Conservation (phyloP, 2,888 invertebrate genomes). For the Perizoma affinitatum region DNA sequence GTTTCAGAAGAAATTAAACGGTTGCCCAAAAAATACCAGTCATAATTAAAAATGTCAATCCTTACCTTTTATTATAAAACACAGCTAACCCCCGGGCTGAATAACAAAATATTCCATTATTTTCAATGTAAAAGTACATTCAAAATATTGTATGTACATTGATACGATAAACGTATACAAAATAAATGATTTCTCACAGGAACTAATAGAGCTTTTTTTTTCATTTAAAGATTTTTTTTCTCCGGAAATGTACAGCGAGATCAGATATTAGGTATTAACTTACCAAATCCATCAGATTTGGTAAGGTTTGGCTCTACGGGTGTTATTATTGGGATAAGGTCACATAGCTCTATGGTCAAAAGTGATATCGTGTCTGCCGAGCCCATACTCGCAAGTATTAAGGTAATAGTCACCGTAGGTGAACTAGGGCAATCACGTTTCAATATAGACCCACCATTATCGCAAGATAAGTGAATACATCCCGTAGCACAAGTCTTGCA, state of each 20-base stretch:
- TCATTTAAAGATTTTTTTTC: no score
- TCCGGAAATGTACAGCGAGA: not conserved
- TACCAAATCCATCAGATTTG: conserved; percentile 9
- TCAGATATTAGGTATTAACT: conserved; percentile 7
- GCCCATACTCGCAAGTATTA: conserved; percentile 51
- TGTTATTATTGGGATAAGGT: conserved; percentile 30
- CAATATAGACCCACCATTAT: conserved; percentile 75
- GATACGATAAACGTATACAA: no score
- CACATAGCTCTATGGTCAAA: conserved; percentile 59
- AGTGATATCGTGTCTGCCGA: conserved; percentile 64
- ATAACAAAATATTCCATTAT: no score
- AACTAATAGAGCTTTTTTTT: no score
- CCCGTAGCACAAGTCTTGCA: conserved; percentile 29
- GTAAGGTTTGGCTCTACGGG: conserved; percentile 18
- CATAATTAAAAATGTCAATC: no score
- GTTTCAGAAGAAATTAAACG: not conserved
- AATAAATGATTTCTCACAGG: no score
- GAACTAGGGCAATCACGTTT: conserved; percentile 66
- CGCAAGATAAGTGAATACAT: conserved; percentile 48
- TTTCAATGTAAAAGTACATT: no score
- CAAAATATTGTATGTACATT: no score
- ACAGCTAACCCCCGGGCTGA: no score
- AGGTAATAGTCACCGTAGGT: conserved; percentile 36
- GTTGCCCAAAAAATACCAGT: not conserved
- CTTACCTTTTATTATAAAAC: no score